These are phyloP conservation scores for Erinaceus europaeus DNA, from an alignment of 2,113 vertebrate genomes.

Conservation along the genomic window DNA sequence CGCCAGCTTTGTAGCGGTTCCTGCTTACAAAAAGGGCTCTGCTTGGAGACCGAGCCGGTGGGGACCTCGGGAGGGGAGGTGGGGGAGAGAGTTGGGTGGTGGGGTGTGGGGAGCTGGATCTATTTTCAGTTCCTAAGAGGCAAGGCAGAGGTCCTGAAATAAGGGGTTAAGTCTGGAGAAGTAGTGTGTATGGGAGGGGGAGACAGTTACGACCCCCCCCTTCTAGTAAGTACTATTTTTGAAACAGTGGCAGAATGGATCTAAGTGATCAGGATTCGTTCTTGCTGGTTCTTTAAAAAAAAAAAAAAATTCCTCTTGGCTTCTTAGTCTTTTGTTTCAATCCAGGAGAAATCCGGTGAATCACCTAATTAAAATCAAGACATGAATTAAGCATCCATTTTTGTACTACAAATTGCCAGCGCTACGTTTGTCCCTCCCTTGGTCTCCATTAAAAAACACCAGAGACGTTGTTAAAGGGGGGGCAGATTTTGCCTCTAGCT, in stretches of 20 bases:
- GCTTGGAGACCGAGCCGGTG: conserved; percentile 45
- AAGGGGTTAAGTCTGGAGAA: conserved; percentile 59
- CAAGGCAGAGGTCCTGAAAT: conserved; percentile 60
- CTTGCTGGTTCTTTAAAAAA: conserved; percentile 61
- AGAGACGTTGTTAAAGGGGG: conserved; percentile 82
- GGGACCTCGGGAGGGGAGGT: background rate
- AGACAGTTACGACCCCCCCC: conserved; percentile 43
- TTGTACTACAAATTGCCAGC: conserved; percentile 86
- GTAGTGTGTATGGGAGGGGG: conserved; percentile 23
- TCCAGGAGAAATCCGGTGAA: conserved; percentile 85
- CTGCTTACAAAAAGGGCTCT: conserved; percentile 75
- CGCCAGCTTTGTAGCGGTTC: conserved; percentile 77
- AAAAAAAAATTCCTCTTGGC: conserved; percentile 63
- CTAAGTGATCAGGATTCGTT: conserved; percentile 75
- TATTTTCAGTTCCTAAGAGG: conserved; percentile 35
- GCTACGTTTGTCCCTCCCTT: conserved; percentile 82
- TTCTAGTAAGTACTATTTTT: conserved; percentile 72
- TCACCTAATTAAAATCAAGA: conserved; percentile 89
- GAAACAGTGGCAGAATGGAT: conserved; percentile 84
- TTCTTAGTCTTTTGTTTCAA: conserved; percentile 83
- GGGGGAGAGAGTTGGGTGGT: too few species aligned
- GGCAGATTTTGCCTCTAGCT: conserved; percentile 86
- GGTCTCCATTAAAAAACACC: conserved; percentile 87
- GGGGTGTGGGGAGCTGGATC: too few species aligned
- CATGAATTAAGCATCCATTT: conserved; percentile 88